A percentile compares a stretch with the other conserved stretches of the same genome.
phyloP scores from a whole-genome alignment of 2,113 vertebrate genomes.

The Notarius lentiginosus region DNA sequence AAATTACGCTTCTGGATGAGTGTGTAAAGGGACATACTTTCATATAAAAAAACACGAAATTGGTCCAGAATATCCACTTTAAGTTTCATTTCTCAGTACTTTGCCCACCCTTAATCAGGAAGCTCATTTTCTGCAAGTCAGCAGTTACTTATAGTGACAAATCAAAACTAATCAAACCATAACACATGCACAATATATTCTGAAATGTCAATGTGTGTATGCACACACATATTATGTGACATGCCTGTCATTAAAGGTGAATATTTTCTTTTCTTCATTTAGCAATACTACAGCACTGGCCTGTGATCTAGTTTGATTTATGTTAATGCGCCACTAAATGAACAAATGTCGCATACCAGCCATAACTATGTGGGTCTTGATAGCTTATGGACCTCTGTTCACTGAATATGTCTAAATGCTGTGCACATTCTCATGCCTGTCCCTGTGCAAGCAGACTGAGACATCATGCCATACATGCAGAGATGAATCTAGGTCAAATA shows the following conservation, averaged over 20 bases:
- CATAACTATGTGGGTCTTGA: not conserved
- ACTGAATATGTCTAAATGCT: not conserved
- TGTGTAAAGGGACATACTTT: too few species aligned
- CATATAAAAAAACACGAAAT: too few species aligned
- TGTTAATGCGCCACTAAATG: conserved; percentile 23
- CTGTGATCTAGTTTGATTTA: not conserved
- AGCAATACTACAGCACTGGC: not conserved
- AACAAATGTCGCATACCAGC: not conserved
- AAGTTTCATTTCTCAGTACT: not conserved
- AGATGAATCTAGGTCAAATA: conserved; percentile 21
- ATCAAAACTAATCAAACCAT: not conserved
- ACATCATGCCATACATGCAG: conserved; percentile 7
- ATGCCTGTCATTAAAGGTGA: not conserved
- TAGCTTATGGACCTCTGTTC: not conserved
- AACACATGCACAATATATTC: not conserved
- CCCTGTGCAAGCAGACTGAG: conserved; percentile 5
- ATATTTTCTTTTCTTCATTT: not conserved
- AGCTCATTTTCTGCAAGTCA: not conserved
- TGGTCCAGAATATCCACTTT: too few species aligned
- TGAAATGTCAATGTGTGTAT: not conserved
- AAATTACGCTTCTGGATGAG: too few species aligned
- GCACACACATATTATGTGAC: not conserved
- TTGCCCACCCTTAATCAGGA: not conserved
- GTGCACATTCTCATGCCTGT: not conserved
- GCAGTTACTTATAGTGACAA: not conserved